Base-by-base conservation (phyloP, 2,113 vertebrate species). In the Brachypteracias leptosomus region DNA sequence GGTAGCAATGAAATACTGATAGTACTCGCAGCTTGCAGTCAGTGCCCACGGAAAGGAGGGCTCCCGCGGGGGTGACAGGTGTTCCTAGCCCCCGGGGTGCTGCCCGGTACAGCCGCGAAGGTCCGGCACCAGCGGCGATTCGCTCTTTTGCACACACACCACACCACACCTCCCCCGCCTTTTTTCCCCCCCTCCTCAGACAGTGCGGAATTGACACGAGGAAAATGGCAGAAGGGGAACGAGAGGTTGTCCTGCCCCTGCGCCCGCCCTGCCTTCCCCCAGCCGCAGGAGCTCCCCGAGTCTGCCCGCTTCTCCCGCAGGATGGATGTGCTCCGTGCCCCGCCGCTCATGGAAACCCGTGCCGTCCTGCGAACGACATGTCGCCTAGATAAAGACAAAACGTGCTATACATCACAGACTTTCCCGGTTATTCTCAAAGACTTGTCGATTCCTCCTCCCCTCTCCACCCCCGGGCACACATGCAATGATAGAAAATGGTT, bases 401-500 rank as follows among this genome's bases (percentile, higher is more conserved):
- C 17, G 36, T 83, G 44, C 94, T 49, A n/a, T 91, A 84, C 85
- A 84, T 95, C 93, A 94, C 42, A 76, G 62, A 42, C 52, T 85
- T 71, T 61, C 67, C 80, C 70, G 36, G 65, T 78, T 88, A 55
- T 79, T 95, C 87, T 82, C 89, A 78, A 40, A 36, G 86, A 62
- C 62, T 73, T 52, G 91, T 82, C 90, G 70, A 92, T 95, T 93
- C 61, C 57, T 73, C 4, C 21, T 47, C 40, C 11, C 11, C 7
- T 33, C 54, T 14, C 6, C 13, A 5, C 11, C 6, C 51, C 9
- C n/a, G 8, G 52, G 51, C 75, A 66, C 86, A 94, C 83, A 92
- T 93, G 95, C 84, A 91, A 74, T 93, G 95, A 96, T 93, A 95
- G 93, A 96, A 97, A 98, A 98, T 95, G 90, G 91, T 82, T 95